Evolutionary conservation across 2,888 invertebrate genomes (phyloP).

Genomic region (Imbricaverruca yamaguchii): DNA sequence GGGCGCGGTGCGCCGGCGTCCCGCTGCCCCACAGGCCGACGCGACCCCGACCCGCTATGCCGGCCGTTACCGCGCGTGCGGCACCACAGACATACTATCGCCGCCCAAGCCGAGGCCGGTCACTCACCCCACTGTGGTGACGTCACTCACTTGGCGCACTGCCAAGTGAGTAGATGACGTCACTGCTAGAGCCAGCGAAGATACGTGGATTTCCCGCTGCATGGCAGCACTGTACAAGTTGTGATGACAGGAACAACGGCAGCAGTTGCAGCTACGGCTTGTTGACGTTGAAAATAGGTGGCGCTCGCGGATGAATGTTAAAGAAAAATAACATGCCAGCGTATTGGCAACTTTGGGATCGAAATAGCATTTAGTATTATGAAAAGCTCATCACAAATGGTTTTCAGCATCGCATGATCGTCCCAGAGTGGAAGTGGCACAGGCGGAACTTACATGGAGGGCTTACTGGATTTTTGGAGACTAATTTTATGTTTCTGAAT

Average conservation of each 20-base stretch:
- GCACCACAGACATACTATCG: slow-evolving; percentile 16
- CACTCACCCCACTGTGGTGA: slow-evolving; percentile 2
- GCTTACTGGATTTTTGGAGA: too few relatives aligned
- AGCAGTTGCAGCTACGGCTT: too few relatives aligned
- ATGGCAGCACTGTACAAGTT: neutral
- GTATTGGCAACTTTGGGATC: neutral
- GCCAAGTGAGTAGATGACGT: neutral
- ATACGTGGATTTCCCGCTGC: neutral
- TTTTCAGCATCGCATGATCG: too few relatives aligned
- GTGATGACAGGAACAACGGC: neutral
- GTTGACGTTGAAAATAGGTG: too few relatives aligned
- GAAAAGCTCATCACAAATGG: too few relatives aligned
- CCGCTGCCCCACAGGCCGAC: slow-evolving; percentile 7
- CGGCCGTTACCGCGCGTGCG: slow-evolving; percentile 9
- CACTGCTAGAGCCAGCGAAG: neutral
- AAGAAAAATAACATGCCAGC: too few relatives aligned
- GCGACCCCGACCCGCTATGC: neutral
- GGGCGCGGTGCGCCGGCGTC: neutral
- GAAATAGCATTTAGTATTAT: too few relatives aligned
- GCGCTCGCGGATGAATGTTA: too few relatives aligned
- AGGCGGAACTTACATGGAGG: too few relatives aligned
- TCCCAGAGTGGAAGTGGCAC: too few relatives aligned
- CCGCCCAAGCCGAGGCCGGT: slow-evolving; percentile 3
- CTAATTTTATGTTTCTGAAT: too few relatives aligned
- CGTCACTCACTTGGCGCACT: neutral